Evolutionary conservation across 2,797 vertebrate genomes (phyloP).

Genomic region (Manis crassicaudata): DNA sequence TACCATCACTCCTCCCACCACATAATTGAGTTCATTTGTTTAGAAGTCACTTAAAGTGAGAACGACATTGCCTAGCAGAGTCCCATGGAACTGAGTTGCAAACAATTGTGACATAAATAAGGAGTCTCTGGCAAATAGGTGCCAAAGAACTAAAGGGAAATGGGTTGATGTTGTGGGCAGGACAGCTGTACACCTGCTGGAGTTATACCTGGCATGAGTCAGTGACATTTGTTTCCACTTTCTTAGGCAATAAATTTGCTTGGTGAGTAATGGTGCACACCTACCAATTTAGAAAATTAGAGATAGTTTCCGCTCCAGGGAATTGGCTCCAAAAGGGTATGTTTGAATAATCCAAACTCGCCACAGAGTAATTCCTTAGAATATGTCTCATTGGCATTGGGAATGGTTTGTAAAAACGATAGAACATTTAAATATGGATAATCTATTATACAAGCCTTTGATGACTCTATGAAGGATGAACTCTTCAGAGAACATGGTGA

Average conservation of each 20-base stretch:
- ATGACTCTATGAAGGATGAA: neutral
- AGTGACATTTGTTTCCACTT: slow-evolving; percentile 63
- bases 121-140: neutral
- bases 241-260: slow-evolving; percentile 69
- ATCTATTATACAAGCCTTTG: neutral
- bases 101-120: neutral
- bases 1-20: neutral
- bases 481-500: neutral
- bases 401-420: neutral
- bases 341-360: slow-evolving; percentile 57
- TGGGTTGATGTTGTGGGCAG: neutral
- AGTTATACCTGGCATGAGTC: neutral
- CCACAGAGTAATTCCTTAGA: slow-evolving; percentile 52
- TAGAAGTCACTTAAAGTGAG: slow-evolving; percentile 11
- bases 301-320: slow-evolving; percentile 61
- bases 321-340: slow-evolving; percentile 53
- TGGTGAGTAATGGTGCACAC: slow-evolving; percentile 71
- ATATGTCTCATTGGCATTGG: slow-evolving; percentile 42
- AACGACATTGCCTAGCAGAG: slow-evolving; percentile 4
- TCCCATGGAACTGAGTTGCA: neutral
- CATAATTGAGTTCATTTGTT: slow-evolving; percentile 2
- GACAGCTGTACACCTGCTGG: slow-evolving; percentile 59
- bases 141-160: slow-evolving; percentile 13
- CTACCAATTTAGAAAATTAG: slow-evolving; percentile 78
- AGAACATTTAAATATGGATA: slow-evolving; percentile 10